Evolutionary conservation across 2,797 vertebrate species (phyloP), one percentile per base, ranked within the genome.

Genomic region (Enteromius fasciolatus): DNA sequence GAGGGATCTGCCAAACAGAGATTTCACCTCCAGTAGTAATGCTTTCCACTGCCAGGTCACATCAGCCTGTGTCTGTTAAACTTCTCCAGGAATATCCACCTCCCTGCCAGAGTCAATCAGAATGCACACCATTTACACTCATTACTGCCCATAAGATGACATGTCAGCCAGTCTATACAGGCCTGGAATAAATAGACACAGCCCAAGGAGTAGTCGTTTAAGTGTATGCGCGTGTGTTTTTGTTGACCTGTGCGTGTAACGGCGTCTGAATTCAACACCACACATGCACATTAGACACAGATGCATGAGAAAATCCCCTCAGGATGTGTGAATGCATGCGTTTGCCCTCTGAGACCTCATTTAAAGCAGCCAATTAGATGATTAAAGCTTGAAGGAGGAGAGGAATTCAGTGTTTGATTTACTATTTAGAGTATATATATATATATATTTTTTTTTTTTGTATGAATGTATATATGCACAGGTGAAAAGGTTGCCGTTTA

Each of bases 201-300:
- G 81, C 66, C 66, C 66, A 52, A 48, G 54, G 66, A 63, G 52
- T 11, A 17, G 39, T 48, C 44, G 31, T 57, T 57, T 57, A 57
- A 57, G 1, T 75, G 76, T 57, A 33, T 64, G 66, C 57, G 69
- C 61, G 69, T 20, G 28, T 72, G 50, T 67, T 64, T 39, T 23
- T 63, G 36, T 33, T 44, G 74, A 64, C 33, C 36, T 6, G n/a
- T 67, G 31, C 20, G 15, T 84, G 82, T 80, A 67, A 79, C 44
- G 8, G 70, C 36, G 33, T 68, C 77, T 68, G 61, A 84, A 79
- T 57, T 76, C 28, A 88, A 91, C 90, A 88, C 80, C 78, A 89
- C 76, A 39, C 4, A 0, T 66, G 61, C 48, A 33, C 23, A 33
- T 76, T 57, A 67, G 72, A 61, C 39, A 52, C 59, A 25, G 46